These are phyloP conservation scores for Sturnira hondurensis DNA, from an alignment of 2,113 vertebrate genomes.

Conservation along the genomic window DNA sequence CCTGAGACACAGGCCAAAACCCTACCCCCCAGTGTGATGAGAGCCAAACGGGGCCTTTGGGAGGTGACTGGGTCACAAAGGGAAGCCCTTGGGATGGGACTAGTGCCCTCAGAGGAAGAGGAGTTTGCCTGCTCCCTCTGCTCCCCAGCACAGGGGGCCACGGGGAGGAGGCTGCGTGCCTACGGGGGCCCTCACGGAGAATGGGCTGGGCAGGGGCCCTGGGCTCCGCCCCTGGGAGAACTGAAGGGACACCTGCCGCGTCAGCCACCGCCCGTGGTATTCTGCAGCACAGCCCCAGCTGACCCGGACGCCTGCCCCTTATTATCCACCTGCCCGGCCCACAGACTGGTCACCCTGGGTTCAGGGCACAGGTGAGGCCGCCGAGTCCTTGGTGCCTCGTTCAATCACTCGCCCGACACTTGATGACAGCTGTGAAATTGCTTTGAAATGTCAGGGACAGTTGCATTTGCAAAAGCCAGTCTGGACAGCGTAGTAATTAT, in stretches of 20 bases:
- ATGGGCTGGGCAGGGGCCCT: too few relatives aligned
- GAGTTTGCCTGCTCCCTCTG: too few relatives aligned
- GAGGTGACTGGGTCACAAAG: too few relatives aligned
- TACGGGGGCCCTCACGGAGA: too few relatives aligned
- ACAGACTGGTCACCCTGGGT: neutral
- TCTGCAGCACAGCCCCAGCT: neutral
- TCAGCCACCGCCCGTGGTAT: too few relatives aligned
- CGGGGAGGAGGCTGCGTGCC: too few relatives aligned
- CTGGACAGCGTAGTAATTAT: neutral
- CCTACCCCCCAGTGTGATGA: neutral
- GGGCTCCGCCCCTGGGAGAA: too few relatives aligned
- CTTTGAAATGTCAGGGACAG: neutral
- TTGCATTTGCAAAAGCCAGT: neutral
- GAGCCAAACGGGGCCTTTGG: neutral
- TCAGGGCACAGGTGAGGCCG: neutral
- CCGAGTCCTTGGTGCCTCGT: neutral
- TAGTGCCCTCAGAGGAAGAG: too few relatives aligned
- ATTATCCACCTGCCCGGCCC: too few relatives aligned
- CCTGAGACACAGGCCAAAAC: neutral
- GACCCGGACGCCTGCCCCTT: neutral
- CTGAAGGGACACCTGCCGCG: too few relatives aligned
- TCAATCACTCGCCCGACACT: too few relatives aligned
- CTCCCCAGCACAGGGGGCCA: too few relatives aligned
- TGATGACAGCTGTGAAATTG: accelerated
- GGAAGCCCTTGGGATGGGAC: neutral